Evolutionary conservation across 2,888 invertebrate genomes (phyloP).

Genomic region (Stratiomys singularior): DNA sequence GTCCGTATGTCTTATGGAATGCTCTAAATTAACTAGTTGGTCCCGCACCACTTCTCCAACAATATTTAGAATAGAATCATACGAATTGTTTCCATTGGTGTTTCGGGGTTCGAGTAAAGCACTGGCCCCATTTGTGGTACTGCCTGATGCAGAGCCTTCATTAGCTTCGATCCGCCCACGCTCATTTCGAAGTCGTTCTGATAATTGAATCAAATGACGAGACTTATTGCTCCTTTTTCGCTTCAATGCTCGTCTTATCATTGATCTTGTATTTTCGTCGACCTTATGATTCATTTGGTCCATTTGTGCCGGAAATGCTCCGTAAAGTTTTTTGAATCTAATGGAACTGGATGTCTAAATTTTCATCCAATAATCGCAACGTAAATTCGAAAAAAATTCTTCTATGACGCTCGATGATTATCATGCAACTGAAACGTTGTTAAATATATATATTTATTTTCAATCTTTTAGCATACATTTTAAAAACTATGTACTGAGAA

Average conservation of each 20-base stretch:
- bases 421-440: too few species aligned
- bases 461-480: too few species aligned
- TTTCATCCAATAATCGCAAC: too few species aligned
- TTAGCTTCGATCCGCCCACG: constrained; percentile 4
- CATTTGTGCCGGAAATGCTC: neutral
- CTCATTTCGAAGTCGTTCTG: constrained; percentile 4
- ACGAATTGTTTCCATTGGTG: neutral
- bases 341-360: too few species aligned
- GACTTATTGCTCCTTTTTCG: constrained; percentile 17
- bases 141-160: neutral
- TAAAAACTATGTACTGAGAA: too few species aligned
- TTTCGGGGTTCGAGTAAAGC: neutral
- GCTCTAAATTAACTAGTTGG: neutral
- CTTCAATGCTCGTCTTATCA: constrained; percentile 10
- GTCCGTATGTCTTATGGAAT: neutral
- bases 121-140: neutral
- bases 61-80: neutral
- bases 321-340: neutral
- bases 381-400: too few species aligned
- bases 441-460: too few species aligned
- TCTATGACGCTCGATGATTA: too few species aligned
- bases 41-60: neutral
- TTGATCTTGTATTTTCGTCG: neutral
- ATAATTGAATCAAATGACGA: constrained; percentile 11
- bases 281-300: neutral